Evolutionary conservation across 2,113 vertebrate genomes (phyloP).

Genomic region (Petaurus breviceps): DNA sequence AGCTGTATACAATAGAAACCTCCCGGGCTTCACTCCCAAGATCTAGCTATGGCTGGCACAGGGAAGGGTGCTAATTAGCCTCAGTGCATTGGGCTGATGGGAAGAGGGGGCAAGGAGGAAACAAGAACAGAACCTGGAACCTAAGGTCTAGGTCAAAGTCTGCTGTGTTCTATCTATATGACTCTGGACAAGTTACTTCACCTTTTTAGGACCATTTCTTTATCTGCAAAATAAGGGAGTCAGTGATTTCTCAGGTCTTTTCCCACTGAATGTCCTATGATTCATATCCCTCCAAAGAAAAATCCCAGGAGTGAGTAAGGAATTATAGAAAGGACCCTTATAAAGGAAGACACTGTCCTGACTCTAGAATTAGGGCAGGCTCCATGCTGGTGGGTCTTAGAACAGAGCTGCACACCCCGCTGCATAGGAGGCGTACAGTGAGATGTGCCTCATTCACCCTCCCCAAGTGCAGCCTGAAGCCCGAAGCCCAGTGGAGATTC

Average conservation of each 20-base stretch:
- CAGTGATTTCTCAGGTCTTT: neutral
- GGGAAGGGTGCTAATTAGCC: neutral
- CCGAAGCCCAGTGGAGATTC: neutral
- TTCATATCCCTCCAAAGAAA: neutral
- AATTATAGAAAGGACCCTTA: neutral
- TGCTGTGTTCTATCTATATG: neutral
- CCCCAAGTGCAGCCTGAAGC: neutral
- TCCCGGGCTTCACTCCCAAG: neutral
- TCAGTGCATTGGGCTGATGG: neutral
- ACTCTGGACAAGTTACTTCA: neutral
- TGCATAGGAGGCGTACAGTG: neutral
- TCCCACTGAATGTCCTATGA: neutral
- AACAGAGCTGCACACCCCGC: neutral
- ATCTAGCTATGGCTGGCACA: neutral
- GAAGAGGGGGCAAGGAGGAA: neutral
- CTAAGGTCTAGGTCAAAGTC: neutral
- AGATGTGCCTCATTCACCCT: neutral
- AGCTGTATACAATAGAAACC: neutral
- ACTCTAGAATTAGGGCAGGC: neutral
- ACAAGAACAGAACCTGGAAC: neutral
- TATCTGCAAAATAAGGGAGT: neutral
- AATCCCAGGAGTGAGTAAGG: neutral
- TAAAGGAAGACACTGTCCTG: neutral
- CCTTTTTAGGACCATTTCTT: neutral
- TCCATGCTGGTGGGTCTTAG: neutral